Conservation (phyloP, 2,797 vertebrate species). For the Euphonia xanthogaster region DNA sequence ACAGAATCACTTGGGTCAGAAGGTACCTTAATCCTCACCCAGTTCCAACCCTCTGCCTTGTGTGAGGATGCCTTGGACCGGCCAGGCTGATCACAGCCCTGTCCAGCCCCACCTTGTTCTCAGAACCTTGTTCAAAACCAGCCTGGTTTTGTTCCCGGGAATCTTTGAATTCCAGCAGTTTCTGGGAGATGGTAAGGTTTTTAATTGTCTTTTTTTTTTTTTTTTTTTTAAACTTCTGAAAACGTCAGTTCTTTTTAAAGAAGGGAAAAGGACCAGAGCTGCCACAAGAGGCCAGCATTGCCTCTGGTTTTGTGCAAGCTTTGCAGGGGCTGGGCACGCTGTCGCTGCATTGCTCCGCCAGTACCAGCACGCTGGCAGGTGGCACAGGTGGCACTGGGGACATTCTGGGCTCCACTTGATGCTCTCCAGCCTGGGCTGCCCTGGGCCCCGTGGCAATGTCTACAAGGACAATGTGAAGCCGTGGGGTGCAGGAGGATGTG, state of each 20-base stretch:
- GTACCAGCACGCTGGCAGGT: accelerated
- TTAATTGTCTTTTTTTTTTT: background rate
- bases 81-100: background rate
- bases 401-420: accelerated
- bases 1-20: background rate
- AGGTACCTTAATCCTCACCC: background rate
- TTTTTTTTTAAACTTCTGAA: too few relatives aligned
- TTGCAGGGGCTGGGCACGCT: accelerated
- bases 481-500: accelerated
- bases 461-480: background rate
- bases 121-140: background rate
- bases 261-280: background rate
- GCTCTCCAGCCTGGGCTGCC: too few relatives aligned
- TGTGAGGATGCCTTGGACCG: background rate
- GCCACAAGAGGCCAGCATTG: conserved; percentile 49
- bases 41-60: background rate
- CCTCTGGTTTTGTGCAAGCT: background rate
- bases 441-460: background rate
- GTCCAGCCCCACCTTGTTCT: background rate
- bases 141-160: accelerated
- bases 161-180: background rate
- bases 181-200: background rate
- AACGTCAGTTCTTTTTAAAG: accelerated
- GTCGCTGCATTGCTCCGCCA: accelerated
- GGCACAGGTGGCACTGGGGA: background rate